Conservation (phyloP, 1,140 invertebrate species). For the Hyphantria cunea region DNA sequence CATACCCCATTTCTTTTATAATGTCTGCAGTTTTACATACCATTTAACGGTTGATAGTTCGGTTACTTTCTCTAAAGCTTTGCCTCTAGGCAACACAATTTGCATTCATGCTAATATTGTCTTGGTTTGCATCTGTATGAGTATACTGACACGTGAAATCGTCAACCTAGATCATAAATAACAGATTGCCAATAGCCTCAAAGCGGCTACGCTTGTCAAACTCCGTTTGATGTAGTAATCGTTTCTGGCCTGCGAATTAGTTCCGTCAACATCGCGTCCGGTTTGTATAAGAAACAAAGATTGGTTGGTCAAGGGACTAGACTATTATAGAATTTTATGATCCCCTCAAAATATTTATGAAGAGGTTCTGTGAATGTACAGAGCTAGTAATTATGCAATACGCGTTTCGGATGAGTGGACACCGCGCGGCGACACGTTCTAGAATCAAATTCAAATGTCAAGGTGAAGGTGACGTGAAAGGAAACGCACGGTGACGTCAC, state of each 20-base stretch:
- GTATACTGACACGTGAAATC: too few relatives aligned
- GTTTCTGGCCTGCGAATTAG: not conserved
- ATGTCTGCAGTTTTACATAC: too few relatives aligned
- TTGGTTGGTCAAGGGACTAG: too few relatives aligned
- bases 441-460: constrained; percentile 71
- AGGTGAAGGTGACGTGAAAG: constrained; percentile 70
- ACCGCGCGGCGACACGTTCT: constrained; percentile 52
- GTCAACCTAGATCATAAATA: too few relatives aligned
- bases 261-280: not conserved
- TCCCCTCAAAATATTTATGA: not conserved
- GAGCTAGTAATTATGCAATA: constrained; percentile 44
- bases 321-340: too few relatives aligned
- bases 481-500: constrained; percentile 59
- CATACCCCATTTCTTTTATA: too few relatives aligned
- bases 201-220: not conserved
- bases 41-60: too few relatives aligned
- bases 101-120: too few relatives aligned
- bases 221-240: not conserved
- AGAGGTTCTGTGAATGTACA: not conserved
- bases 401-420: constrained; percentile 40
- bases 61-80: too few relatives aligned
- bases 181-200: too few relatives aligned
- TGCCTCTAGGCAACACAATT: too few relatives aligned
- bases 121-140: too few relatives aligned
- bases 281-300: not conserved